Conservation (phyloP, 2,113 vertebrate species). For the Pterocles orientalis region DNA sequence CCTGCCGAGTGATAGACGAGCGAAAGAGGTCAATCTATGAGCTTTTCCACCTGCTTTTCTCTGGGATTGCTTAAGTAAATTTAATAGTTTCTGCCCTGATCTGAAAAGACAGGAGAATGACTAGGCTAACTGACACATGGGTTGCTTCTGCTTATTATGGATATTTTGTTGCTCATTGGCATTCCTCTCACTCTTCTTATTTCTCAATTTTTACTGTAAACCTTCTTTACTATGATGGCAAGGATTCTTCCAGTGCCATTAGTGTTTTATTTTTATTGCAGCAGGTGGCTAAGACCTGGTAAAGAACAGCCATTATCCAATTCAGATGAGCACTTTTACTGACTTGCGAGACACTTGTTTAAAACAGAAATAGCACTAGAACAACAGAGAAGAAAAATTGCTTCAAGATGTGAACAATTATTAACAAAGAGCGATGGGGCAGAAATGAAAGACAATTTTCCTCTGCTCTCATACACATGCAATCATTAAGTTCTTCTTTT, state of each 20-base stretch:
- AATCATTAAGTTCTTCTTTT: neutral
- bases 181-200: neutral
- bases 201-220: neutral
- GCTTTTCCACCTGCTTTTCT: neutral
- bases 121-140: neutral
- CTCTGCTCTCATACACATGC: neutral
- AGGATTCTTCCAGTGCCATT: neutral
- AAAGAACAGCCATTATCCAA: neutral
- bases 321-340: neutral
- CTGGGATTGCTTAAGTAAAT: neutral
- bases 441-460: neutral
- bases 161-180: neutral
- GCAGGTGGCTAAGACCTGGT: neutral
- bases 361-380: neutral
- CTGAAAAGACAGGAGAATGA: neutral
- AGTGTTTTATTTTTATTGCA: neutral
- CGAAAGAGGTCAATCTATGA: neutral
- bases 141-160: neutral
- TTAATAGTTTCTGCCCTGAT: neutral
- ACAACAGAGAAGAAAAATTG: neutral
- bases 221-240: rapidly evolving
- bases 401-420: neutral
- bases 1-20: neutral
- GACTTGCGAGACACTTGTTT: neutral
- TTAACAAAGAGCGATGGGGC: neutral